Base-by-base conservation (phyloP, 37 sponge, comb jelly and placozoan genomes). In the Haliclona indistincta region DNA sequence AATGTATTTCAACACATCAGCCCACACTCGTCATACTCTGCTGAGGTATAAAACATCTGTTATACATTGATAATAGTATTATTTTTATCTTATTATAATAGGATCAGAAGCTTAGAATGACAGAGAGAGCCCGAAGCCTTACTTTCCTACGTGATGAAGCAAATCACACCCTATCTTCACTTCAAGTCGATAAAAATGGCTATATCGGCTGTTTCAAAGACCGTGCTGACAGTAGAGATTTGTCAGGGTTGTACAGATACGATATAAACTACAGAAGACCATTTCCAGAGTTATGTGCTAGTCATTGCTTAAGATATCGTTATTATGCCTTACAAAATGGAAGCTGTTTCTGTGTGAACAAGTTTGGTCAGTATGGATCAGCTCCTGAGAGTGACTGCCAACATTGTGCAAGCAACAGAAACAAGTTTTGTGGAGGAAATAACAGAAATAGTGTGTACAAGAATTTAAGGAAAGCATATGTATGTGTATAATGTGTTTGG, bases 1-100 rank as follows among this genome's bases (percentile, higher is more conserved):
- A 78, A 78, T 56, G 41, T 78, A 20, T 78, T 78, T 56, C 78
- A 78, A 40, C 78, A 78, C n/a, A n/a, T n/a, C n/a, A 60, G 62
- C 69, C n/a, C 20, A 19, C 39, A 42, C 15, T 38, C 25, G 22
- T 51, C 72, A 32, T 52, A 61, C 62, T 39, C 25, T 52, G 75
- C 75, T 19, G 20, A 2, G 25, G 43, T n/a, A 23, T 40, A 28
- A 54, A 28, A 47, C 33, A 32, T 47, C 29, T 26, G 19, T 26
- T 6, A 30, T 56, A 30, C 4, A 2, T 56, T 4, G 25, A 2
- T 56, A 29, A 30, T 4, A 4, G 8, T 6, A 6, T 56, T 25
- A 30, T 3, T 6, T 3, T 56, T 25, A 25, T 4, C 29, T 4
- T 56, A 29, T 6, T 3, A 4, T 30, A 29, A 30, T 43, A 78